Evolutionary conservation across 2,888 invertebrate genomes (phyloP).

Genomic region (Aromia moschata): DNA sequence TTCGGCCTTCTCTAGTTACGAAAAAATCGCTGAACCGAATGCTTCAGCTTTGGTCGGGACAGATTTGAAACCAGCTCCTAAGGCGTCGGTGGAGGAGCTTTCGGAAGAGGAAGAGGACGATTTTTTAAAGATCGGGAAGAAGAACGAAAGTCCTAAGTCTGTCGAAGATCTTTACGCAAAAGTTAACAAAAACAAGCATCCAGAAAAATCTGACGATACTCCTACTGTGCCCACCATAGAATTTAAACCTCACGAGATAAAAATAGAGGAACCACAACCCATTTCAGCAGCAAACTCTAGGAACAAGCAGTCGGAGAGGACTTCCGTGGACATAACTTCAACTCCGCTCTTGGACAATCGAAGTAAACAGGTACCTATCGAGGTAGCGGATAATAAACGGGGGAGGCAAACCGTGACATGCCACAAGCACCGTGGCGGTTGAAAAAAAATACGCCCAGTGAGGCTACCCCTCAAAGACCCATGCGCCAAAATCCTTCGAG

Average conservation of each 20-base stretch:
- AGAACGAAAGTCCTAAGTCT: constrained; percentile 1
- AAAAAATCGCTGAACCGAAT: constrained; percentile 7
- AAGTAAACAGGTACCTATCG: not conserved
- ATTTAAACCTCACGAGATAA: not conserved
- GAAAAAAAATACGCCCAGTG: constrained; percentile 30
- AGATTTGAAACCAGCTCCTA: not conserved
- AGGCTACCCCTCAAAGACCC: constrained; percentile 42
- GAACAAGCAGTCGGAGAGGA: not conserved
- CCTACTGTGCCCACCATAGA: not conserved
- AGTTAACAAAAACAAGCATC: constrained; percentile 38
- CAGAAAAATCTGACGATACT: not conserved
- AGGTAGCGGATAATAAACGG: not conserved
- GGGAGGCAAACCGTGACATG: not conserved
- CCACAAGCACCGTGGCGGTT: constrained; percentile 1
- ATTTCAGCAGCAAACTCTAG: not conserved
- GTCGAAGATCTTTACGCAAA: constrained; percentile 49
- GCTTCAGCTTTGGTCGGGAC: not conserved
- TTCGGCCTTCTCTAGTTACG: constrained; percentile 18
- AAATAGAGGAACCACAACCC: not conserved
- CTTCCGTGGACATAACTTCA: not conserved
- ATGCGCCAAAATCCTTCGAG: constrained; percentile 55
- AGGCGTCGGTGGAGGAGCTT: constrained; percentile 13
- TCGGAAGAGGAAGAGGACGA: constrained; percentile 15
- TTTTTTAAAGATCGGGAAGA: constrained; percentile 7
- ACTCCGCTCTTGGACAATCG: not conserved